Conservation (phyloP, 2,888 invertebrate genomes). For the Drosophila falleni region DNA sequence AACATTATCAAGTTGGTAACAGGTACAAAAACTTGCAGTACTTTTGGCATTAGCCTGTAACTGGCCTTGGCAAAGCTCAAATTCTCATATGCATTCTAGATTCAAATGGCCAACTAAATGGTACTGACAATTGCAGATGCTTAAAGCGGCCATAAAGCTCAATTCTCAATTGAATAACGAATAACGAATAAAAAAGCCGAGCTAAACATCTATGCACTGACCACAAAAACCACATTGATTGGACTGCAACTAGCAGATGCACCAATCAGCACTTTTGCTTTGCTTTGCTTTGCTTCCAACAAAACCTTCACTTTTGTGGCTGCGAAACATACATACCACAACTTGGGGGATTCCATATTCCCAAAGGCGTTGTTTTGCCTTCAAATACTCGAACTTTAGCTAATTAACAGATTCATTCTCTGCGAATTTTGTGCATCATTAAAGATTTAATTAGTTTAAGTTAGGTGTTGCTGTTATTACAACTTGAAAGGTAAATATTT, state of each 20-base stretch:
- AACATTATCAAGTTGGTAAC: slow-evolving; percentile 12
- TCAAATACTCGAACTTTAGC: slow-evolving; percentile 15
- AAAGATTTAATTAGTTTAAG: slow-evolving; percentile 44
- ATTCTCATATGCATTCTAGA: slow-evolving; percentile 47
- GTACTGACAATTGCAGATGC: slow-evolving; percentile 56
- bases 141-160: slow-evolving; percentile 44
- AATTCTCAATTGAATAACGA: slow-evolving; percentile 34
- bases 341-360: slow-evolving; percentile 39
- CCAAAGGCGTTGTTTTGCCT: slow-evolving; percentile 51
- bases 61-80: slow-evolving; percentile 61
- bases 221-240: slow-evolving; percentile 36
- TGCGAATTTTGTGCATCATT: slow-evolving; percentile 36
- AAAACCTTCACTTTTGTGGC: slow-evolving; percentile 66
- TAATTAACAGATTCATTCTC: slow-evolving; percentile 61
- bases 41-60: slow-evolving; percentile 27
- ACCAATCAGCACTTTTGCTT: slow-evolving; percentile 50
- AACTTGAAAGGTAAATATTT: slow-evolving; percentile 3
- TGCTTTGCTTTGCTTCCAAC: background rate
- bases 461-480: slow-evolving; percentile 1
- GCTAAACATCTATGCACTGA: slow-evolving; percentile 57
- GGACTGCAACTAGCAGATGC: slow-evolving; percentile 39
- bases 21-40: slow-evolving; percentile 5
- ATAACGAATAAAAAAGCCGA: slow-evolving; percentile 15
- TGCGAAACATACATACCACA: slow-evolving; percentile 9
- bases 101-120: slow-evolving; percentile 35